phyloP scores from a whole-genome alignment of 2,888 invertebrate species.

The Deroplatys truncata region DNA sequence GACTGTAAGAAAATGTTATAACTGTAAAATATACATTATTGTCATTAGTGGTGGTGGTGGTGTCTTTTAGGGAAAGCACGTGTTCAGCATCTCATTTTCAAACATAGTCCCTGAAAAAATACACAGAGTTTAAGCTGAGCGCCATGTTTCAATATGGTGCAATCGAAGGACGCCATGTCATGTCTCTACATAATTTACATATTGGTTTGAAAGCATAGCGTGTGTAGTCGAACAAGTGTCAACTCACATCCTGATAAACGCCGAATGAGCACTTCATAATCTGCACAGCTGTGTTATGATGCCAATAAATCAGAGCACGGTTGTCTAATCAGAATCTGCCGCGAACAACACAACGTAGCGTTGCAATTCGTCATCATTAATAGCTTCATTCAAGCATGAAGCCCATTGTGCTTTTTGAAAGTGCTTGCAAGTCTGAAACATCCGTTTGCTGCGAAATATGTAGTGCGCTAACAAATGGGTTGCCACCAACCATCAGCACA shows the following conservation, averaged over 20 bases:
- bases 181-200: not conserved
- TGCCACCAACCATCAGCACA: too few species aligned
- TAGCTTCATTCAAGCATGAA: not conserved
- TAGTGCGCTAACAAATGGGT: too few species aligned
- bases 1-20: too few species aligned
- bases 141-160: not conserved
- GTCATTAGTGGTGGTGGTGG: too few species aligned
- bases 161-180: not conserved
- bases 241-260: not conserved
- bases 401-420: not conserved
- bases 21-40: too few species aligned
- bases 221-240: not conserved
- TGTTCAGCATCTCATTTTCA: too few species aligned
- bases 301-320: not conserved
- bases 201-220: not conserved
- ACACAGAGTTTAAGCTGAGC: too few species aligned
- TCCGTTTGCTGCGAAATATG: not conserved
- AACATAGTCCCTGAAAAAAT: too few species aligned
- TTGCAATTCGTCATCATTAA: not conserved
- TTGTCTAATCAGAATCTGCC: not conserved
- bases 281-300: not conserved
- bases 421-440: not conserved
- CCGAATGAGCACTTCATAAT: not conserved
- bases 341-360: not conserved
- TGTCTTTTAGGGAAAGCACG: too few species aligned